Evolutionary conservation across 2,888 invertebrate genomes (phyloP).

Genomic region (Coelopa pilipes): DNA sequence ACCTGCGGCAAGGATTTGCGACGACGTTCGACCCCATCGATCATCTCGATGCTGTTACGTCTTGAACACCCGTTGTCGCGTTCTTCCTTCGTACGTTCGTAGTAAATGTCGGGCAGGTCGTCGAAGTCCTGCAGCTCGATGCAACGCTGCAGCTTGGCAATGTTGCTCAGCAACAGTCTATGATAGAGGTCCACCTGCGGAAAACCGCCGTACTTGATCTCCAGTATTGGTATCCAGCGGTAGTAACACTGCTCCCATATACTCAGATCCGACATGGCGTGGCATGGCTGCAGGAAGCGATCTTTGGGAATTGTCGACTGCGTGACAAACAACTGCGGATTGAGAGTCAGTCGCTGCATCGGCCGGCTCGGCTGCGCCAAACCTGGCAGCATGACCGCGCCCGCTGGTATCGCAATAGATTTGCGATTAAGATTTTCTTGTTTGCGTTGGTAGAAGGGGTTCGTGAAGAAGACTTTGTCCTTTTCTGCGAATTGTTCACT

Average conservation of each 20-base stretch:
- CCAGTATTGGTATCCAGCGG: conserved; percentile 86
- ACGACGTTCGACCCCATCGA: conserved; percentile 59
- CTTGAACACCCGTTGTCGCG: conserved; percentile 40
- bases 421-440: conserved; percentile 58
- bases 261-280: conserved; percentile 71
- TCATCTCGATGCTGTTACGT: conserved; percentile 55
- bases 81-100: conserved; percentile 52
- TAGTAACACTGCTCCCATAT: conserved; percentile 92
- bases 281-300: conserved; percentile 68
- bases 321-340: conserved; percentile 60
- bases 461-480: conserved; percentile 84
- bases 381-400: conserved; percentile 54
- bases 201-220: conserved; percentile 68
- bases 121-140: conserved; percentile 63
- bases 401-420: conserved; percentile 59
- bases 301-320: conserved; percentile 64
- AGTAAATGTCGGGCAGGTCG: conserved; percentile 61
- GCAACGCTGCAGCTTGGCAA: conserved; percentile 64
- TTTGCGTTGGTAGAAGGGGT: conserved; percentile 77
- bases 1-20: conserved; percentile 47
- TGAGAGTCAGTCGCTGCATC: conserved; percentile 56
- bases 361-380: conserved; percentile 45
- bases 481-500: conserved; percentile 84
- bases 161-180: conserved; percentile 63
- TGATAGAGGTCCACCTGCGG: conserved; percentile 66